Evolutionary conservation across 2,113 vertebrate species (phyloP).

Genomic region (Vulpes ferrilata): DNA sequence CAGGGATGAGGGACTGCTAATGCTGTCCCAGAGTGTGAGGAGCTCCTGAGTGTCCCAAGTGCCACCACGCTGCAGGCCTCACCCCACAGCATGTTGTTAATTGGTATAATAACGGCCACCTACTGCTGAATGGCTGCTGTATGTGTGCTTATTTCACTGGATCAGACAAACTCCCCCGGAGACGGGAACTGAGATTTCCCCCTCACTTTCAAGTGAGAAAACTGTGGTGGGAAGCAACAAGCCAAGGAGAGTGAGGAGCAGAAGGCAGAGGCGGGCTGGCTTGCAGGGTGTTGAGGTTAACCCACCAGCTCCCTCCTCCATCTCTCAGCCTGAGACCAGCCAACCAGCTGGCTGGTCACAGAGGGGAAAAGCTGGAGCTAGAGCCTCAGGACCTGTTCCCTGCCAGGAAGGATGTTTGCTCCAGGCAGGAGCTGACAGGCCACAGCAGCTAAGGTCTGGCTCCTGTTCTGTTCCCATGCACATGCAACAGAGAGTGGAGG

Average conservation of each 20-base stretch:
- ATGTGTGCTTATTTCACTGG: rapidly evolving
- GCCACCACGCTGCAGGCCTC: not conserved
- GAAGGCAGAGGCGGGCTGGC: not conserved
- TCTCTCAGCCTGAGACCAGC: not conserved
- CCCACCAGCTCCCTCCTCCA: not conserved
- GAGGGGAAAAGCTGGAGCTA: not conserved
- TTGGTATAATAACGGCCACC: not conserved
- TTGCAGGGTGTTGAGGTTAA: not conserved
- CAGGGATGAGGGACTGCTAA: not conserved
- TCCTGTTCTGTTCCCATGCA: not conserved
- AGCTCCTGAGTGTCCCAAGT: not conserved
- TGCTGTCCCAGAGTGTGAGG: rapidly evolving
- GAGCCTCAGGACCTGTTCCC: rapidly evolving
- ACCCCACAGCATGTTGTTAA: not conserved
- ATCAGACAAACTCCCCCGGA: not conserved
- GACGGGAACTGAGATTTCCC: not conserved
- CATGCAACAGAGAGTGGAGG: not conserved
- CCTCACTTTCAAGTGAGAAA: not conserved
- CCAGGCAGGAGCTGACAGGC: rapidly evolving
- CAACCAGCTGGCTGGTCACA: not conserved
- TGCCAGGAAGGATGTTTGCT: not conserved
- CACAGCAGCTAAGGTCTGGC: rapidly evolving
- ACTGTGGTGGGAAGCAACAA: not conserved
- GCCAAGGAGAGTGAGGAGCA: not conserved
- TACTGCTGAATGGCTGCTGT: not conserved